Base-by-base conservation (phyloP, 2,113 vertebrate genomes). In the Toxotes jaculatrix region DNA sequence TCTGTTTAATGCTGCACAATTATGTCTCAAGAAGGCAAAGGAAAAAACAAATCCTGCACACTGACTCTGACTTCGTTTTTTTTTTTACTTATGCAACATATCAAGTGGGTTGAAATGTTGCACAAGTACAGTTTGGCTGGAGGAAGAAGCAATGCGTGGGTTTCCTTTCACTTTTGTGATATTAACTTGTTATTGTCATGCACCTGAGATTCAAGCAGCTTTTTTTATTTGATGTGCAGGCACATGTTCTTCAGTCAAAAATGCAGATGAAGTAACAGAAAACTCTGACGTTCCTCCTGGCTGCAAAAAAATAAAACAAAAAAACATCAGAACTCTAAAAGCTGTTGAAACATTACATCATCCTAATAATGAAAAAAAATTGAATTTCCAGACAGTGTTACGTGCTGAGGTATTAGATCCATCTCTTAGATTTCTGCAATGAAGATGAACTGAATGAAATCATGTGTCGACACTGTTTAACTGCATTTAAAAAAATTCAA, bases 131-230 rank as follows among this genome's bases (percentile, higher is more conserved):
- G 83, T 82, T 71, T 60, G 45, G 85, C 82, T 85, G 80, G 19
- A 85, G 82, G 75, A 88, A 68, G 85, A 76, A 86, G 62, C 68
- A 71, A 72, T 40, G 93, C 68, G 93, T 93, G 90, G 91, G 91
- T 31, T 88, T n/a, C 8, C 86, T 82, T 86, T 51, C 61, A 77
- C 80, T 84, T 80, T 47, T 72, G 74, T 51, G 2, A 73, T 79
- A 67, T 83, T 60, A 77, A 76, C 76, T 83, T 69, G 31, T 70
- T 91, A 60, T 64, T 62, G 64, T 74, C 4, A 11, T 72, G 51
- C 73, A 84, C 68, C 76, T 79, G 70, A 82, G 77, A 59, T 42
- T 17, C 62, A 45, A 63, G 61, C 63, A 66, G 17, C 14, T 11
- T 74, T 45, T 57, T 59, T 68, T 79, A 23, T 67, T 70, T 77